Conservation (phyloP, 2,113 vertebrate species). For the Oncorhynchus nerka region DNA sequence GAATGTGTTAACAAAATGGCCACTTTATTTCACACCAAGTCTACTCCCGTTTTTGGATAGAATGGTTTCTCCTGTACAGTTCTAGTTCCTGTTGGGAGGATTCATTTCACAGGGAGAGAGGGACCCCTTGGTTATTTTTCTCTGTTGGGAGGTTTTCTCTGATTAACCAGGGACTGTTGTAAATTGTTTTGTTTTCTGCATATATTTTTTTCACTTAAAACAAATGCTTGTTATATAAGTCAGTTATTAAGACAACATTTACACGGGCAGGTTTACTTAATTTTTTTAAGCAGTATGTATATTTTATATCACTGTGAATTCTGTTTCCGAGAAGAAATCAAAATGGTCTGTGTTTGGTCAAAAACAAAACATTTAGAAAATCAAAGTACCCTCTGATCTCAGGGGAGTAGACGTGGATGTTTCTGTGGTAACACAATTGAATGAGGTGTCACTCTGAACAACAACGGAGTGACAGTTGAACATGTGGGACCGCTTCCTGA, state of each 20-base stretch:
- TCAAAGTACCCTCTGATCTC: slow-evolving; percentile 4
- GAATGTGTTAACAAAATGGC: slow-evolving; percentile 50
- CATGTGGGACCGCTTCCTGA: neutral
- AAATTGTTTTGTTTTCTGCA: neutral
- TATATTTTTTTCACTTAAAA: too few relatives aligned
- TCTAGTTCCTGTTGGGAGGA: too few relatives aligned
- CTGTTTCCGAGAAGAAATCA: slow-evolving; percentile 6
- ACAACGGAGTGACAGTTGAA: neutral
- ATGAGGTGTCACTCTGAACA: neutral
- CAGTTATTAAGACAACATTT: slow-evolving; percentile 42
- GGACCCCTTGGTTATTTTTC: slow-evolving; percentile 12
- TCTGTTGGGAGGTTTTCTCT: slow-evolving; percentile 39
- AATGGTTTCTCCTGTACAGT: slow-evolving; percentile 35
- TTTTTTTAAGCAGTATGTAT: slow-evolving; percentile 68
- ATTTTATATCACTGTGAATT: slow-evolving; percentile 36
- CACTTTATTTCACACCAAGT: slow-evolving; percentile 24
- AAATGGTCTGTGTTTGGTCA: slow-evolving; percentile 5
- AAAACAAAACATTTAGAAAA: neutral
- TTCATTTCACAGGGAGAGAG: neutral
- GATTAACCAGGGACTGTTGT: neutral
- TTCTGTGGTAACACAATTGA: slow-evolving; percentile 9
- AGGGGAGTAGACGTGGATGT: neutral
- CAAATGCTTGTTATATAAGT: neutral
- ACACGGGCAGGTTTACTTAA: slow-evolving; percentile 41
- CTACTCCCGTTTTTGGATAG: slow-evolving; percentile 7